Percentiles rank a stretch among this genome's conserved stretches.
Evolutionary conservation across 2,888 invertebrate species (phyloP).

Genomic region (Synergus laeviventris): DNA sequence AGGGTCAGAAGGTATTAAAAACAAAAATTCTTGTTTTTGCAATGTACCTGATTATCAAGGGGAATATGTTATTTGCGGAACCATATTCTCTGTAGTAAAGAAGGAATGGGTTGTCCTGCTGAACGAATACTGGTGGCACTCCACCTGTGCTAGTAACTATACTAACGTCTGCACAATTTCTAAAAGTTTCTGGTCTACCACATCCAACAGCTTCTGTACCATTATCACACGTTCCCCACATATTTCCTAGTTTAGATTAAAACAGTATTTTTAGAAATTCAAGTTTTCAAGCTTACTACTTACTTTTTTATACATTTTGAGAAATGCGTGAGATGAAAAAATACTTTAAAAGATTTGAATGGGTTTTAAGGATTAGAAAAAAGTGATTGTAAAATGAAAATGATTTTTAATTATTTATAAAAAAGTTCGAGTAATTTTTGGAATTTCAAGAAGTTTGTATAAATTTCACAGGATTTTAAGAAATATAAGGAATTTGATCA

Average conservation of each 20-base stretch:
- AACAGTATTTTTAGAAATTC: no score
- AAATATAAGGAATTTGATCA: no score
- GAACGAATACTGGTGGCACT: slow-evolving; percentile 83
- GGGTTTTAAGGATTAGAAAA: no score
- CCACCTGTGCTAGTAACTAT: slow-evolving; percentile 88
- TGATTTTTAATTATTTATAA: no score
- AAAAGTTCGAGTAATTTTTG: no score
- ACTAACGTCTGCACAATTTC: slow-evolving; percentile 93
- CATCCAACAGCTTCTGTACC: slow-evolving; percentile 93
- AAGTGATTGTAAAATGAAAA: no score
- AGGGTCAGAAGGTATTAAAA: neutral
- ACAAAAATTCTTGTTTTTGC: neutral
- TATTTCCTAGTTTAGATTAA: slow-evolving; percentile 81
- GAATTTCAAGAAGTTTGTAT: no score
- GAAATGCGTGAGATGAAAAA: no score
- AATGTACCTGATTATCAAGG: slow-evolving; percentile 84
- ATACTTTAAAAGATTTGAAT: no score
- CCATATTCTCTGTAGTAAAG: slow-evolving; percentile 85
- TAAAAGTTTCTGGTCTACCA: slow-evolving; percentile 93
- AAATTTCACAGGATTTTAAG: no score
- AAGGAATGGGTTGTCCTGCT: slow-evolving; percentile 84
- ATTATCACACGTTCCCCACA: slow-evolving; percentile 92
- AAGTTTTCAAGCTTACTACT: no score
- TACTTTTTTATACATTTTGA: no score
- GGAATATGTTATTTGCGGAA: slow-evolving; percentile 82